A percentile compares a stretch with the other conserved stretches of the same genome.
These are phyloP conservation scores for Pantherophis alleghaniensis DNA, from an alignment of 2,797 vertebrate genomes.

Conservation along the genomic window DNA sequence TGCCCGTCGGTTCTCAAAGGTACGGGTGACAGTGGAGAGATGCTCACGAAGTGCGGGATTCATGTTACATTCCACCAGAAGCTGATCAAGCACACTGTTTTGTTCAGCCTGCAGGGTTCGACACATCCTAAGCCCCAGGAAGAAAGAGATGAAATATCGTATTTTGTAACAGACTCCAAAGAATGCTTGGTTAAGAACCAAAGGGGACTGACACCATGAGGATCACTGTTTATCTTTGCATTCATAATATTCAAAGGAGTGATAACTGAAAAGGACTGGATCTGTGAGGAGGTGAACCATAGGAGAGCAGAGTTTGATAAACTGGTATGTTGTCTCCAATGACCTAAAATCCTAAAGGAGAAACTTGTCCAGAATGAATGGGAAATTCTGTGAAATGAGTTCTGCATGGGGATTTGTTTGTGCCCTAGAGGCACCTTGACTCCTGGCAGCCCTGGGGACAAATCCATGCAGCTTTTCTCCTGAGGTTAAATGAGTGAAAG, in stretches of 20 bases:
- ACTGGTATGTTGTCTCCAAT: not conserved
- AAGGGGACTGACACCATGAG: not conserved
- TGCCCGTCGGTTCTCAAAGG: conserved; percentile 61
- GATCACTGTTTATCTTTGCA: not conserved
- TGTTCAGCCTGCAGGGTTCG: conserved; percentile 60
- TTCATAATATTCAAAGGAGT: not conserved
- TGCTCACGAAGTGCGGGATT: conserved; percentile 61
- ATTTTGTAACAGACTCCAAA: not conserved
- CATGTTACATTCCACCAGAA: conserved; percentile 64
- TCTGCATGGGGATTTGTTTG: not conserved
- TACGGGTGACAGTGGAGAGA: conserved; percentile 60
- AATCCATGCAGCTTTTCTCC: not conserved
- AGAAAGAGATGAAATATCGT: conserved; percentile 19
- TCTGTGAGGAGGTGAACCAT: not conserved
- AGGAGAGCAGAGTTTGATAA: not conserved
- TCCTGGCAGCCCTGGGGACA: not conserved
- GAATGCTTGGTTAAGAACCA: not conserved
- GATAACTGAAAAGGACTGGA: not conserved
- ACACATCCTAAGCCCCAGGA: conserved; percentile 59
- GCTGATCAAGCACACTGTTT: conserved; percentile 49
- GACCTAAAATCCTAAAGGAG: not conserved
- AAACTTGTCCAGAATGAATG: not conserved
- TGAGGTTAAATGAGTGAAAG: not conserved
- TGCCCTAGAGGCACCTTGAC: not conserved
- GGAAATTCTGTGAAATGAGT: not conserved